Base-by-base conservation (phyloP, 2,113 vertebrate genomes). In the Strigops habroptila region DNA sequence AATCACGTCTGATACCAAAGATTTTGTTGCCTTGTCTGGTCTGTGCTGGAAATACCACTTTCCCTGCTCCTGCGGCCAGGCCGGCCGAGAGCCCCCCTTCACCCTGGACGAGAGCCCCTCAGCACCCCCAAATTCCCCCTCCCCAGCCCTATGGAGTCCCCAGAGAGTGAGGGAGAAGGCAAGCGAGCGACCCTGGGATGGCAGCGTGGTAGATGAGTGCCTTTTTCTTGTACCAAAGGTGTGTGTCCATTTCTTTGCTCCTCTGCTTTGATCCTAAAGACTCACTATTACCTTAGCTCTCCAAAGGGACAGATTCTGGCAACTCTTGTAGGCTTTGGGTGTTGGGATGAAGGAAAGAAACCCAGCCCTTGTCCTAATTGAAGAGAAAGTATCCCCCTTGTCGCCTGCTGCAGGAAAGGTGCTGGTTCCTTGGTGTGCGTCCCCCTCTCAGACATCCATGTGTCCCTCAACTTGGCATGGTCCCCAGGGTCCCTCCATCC, bases 1-100 rank as follows among this genome's bases (percentile, higher is more conserved):
- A 98, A 99, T 99, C 99, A 98, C 99, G 98, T 98, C 98, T 98
- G 98, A 99, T 99, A 99, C 99, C 99, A 99, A 99, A 99, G 99
- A 99, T 99, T 98, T 98, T 97, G 98, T 98, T 98, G 98, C 97
- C 98, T 99, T 99, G 98, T 97, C 98, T 97, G 98, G 98, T 99
- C 98, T 98, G 98, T 98, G 98, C 98, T 98, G 98, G 98, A 97
- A 80, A 81, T 6, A 23, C 88, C 84, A 87, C 90, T 96, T 97
- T 95, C 97, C 97, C 95, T 95, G 90, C 80, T 76, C 60, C 76
- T 8, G 0, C 2, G 43, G 87, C 70, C 6, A 4, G 77, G 65
- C 75, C 2, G 18, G 64, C 80, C 39, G 1, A 69, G 86, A 89
- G 18, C 13, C 39, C 91, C 88, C 62, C 73, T 59, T 59, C 70